Evolutionary conservation across 1,140 invertebrate genomes (phyloP), one percentile per base, ranked within the genome.

Genomic region (Hylyphantes graminicola): DNA sequence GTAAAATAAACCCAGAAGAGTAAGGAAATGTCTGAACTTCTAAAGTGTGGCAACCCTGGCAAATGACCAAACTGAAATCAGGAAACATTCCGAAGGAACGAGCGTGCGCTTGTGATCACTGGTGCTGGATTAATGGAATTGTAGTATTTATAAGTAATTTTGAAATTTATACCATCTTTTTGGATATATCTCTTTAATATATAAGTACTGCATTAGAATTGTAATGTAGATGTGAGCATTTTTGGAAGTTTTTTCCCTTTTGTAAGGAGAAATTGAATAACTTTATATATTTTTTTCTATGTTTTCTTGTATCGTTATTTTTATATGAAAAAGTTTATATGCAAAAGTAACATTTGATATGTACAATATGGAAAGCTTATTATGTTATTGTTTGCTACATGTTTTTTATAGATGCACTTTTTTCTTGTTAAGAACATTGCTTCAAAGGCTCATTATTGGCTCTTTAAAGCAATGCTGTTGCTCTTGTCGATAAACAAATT

Each of bases 251-350:
- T 54, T 83, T 55, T 15, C 61, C 48, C 17, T 57, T 55, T 68
- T 63, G 21, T 74, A 50, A 64, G 50, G 55, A 59, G 70, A 21
- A 83, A 61, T 21, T 70, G 65, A 78, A 67, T 75, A 75, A 75
- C 57, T 83, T 82, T 83, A 65, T 75, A 35, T 35, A 73, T 83
- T 79, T 73, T 83, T 67, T 48, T 83, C 63, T 73, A 55, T 75
- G 72, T 83, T 83, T 35, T 83, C 80, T 83, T 83, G 59, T 83
- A 74, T 75, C 59, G 80, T 83, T 83, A 72, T 81, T 81, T 81
- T 81, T 81, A 83, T 83, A 83, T 74, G 67, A 73, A 81, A 83
- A 83, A 83, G 57, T 83, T 83, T 83, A 83, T 82, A 75, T 55
- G 70, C 70, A 67, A 75, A 83, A 74, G 50, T 54, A 83, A 72